A percentile compares a stretch with the other conserved stretches of the same genome.
phyloP scores from a whole-genome alignment of 2,797 vertebrate genomes.

The Delichon dasypus region DNA sequence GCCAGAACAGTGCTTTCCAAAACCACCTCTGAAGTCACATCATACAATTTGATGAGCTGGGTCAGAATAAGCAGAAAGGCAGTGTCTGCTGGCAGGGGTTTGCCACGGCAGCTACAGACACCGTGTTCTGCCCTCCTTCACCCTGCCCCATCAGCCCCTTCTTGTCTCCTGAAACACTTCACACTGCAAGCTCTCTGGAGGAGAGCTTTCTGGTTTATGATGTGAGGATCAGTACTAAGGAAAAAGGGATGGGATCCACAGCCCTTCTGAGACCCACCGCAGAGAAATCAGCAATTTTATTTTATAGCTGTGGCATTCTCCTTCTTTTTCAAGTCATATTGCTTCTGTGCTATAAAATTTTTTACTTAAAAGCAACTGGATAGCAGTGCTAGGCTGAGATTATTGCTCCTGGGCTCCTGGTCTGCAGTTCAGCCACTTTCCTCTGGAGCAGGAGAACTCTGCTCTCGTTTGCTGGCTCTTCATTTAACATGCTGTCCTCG shows the following conservation, averaged over 20 bases:
- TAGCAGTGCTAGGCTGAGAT: background rate
- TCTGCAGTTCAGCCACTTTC: background rate
- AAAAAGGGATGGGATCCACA: background rate
- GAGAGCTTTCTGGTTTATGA: background rate
- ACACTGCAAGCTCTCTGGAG: background rate
- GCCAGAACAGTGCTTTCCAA: background rate
- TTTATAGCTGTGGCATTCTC: background rate
- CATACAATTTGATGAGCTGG: background rate
- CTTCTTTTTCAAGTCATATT: background rate
- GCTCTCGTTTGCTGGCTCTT: constrained; percentile 22
- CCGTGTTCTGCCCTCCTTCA: background rate
- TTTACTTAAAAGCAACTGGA: background rate
- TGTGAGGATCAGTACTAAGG: background rate
- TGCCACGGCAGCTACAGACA: background rate
- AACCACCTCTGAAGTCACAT: background rate
- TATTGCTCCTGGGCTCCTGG: background rate
- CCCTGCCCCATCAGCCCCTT: background rate
- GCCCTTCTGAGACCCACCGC: background rate
- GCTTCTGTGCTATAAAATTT: background rate
- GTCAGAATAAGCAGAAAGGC: background rate
- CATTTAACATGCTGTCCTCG: background rate
- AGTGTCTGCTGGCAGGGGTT: background rate
- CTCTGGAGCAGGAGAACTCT: background rate
- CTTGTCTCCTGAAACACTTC: background rate
- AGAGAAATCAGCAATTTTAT: background rate